Conservation (phyloP, 2,113 vertebrate species). For the Charina bottae region DNA sequence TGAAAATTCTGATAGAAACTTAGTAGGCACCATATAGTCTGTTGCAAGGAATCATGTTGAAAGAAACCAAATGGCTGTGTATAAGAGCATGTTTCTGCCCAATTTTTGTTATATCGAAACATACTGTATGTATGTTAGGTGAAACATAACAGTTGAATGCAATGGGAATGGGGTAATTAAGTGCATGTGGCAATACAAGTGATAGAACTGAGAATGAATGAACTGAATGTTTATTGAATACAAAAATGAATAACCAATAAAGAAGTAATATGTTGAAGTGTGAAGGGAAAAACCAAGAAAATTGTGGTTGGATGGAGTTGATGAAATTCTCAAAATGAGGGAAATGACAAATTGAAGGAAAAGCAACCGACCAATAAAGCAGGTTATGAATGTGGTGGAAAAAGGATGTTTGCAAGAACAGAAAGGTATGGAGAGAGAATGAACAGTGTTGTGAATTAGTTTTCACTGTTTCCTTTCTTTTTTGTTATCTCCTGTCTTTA, state of each 20-base stretch:
- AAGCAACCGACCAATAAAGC: background rate
- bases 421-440: background rate
- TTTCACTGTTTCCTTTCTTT: background rate
- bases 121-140: background rate
- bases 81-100: background rate
- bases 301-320: background rate
- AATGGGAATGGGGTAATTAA: background rate
- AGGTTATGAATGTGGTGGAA: background rate
- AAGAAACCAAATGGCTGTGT: background rate
- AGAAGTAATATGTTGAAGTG: background rate
- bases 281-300: background rate
- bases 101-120: background rate
- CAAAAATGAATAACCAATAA: background rate
- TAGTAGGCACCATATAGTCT: background rate
- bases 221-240: background rate
- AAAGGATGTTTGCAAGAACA: background rate
- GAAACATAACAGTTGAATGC: background rate
- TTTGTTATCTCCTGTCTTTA: background rate
- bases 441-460: background rate
- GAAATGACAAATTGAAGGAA: background rate
- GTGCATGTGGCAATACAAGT: background rate
- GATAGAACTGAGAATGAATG: background rate
- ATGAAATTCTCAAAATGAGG: background rate
- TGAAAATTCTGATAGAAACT: background rate
- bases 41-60: background rate